Conservation (phyloP, 2,888 invertebrate species). For the Aspidiotus rigidus region DNA sequence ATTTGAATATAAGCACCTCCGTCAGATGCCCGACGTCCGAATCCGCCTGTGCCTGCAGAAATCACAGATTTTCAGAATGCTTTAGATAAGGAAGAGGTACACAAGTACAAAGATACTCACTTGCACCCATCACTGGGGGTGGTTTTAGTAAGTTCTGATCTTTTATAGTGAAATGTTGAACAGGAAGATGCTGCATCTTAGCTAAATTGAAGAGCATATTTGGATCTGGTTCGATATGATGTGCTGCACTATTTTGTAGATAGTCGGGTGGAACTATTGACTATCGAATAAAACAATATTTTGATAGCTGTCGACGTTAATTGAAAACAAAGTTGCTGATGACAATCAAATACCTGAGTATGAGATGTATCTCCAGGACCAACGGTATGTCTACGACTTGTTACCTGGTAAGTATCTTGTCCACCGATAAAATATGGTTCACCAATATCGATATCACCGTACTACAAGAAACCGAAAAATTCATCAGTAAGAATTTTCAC, state of each 20-base stretch:
- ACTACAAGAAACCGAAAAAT: conserved; percentile 42
- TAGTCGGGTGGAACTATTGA: conserved; percentile 35
- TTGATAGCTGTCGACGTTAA: neutral
- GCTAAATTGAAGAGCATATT: conserved; percentile 79
- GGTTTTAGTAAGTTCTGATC: conserved; percentile 90
- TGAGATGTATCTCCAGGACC: conserved; percentile 85
- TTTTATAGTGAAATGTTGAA: conserved; percentile 76
- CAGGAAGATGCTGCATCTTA: conserved; percentile 70
- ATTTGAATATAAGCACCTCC: conserved; percentile 87
- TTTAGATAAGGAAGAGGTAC: neutral
- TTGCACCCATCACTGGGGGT: conserved; percentile 78
- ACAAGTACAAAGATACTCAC: conserved; percentile 42
- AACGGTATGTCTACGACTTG: conserved; percentile 79
- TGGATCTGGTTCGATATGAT: conserved; percentile 53
- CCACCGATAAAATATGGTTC: conserved; percentile 37
- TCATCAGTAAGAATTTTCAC: neutral
- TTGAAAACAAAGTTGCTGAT: neutral
- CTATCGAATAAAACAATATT: conserved; percentile 8
- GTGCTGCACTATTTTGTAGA: conserved; percentile 36
- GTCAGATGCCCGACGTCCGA: conserved; percentile 87
- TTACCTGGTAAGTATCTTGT: conserved; percentile 42
- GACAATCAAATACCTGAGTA: conserved; percentile 51
- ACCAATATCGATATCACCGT: conserved; percentile 48
- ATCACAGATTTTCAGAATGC: too few relatives aligned
- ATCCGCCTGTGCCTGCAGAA: conserved; percentile 45